A percentile compares a stretch with the other conserved stretches of the same genome.
These are phyloP conservation scores for Drosophila algonquin DNA, from an alignment of 2,888 invertebrate genomes.

Conservation along the genomic window DNA sequence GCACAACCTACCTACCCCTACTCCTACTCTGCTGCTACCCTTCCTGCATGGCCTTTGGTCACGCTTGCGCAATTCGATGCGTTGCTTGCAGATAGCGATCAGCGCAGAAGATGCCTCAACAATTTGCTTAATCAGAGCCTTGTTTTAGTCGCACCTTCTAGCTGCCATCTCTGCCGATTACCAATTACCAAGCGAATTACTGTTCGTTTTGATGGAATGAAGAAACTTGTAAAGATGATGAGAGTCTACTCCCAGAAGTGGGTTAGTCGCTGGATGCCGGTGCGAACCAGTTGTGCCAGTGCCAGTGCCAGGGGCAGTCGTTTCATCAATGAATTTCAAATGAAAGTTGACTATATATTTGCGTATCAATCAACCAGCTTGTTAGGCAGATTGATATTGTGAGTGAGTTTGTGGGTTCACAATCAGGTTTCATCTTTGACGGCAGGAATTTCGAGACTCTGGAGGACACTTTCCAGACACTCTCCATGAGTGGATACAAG, in stretches of 20 bases:
- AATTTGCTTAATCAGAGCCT: not conserved
- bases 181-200: not conserved
- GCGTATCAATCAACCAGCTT: not conserved
- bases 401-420: not conserved
- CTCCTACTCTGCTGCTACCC: not conserved
- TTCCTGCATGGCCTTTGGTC: constrained; percentile 5
- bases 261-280: not conserved
- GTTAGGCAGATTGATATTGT: not conserved
- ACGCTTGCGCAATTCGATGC: constrained; percentile 12
- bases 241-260: not conserved
- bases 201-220: not conserved
- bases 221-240: not conserved
- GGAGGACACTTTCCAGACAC: no score
- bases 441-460: not conserved
- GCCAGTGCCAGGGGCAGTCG: not conserved
- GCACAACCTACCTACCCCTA: not conserved
- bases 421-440: not conserved
- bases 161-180: not conserved
- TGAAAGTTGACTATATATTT: not conserved
- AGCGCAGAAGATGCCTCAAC: not conserved
- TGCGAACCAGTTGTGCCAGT: not conserved
- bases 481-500: not conserved
- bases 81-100: no score
- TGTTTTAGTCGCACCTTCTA: not conserved
- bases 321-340: not conserved